phyloP scores from a whole-genome alignment of 2,888 invertebrate species.

The Cremastobaeus sp. region DNA sequence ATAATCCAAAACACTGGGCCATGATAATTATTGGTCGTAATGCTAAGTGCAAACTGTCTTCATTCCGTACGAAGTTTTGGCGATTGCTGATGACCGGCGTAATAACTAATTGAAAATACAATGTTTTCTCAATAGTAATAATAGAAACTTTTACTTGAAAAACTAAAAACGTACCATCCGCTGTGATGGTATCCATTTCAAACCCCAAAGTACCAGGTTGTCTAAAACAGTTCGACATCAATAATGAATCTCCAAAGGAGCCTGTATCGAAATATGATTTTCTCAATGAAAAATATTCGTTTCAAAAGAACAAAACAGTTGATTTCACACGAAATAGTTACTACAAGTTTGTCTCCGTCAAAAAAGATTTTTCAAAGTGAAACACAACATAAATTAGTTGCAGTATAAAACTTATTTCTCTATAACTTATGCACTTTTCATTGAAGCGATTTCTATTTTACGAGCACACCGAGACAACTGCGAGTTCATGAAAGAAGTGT shows the following conservation, averaged over 20 bases:
- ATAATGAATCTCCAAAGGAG: too few species aligned
- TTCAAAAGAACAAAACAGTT: too few species aligned
- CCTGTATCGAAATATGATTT: too few species aligned
- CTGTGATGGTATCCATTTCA: too few species aligned
- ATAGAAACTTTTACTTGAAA: not conserved
- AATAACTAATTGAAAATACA: conserved; percentile 25
- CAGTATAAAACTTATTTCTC: conserved; percentile 13
- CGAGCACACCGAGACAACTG: conserved; percentile 48
- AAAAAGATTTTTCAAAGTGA: not conserved
- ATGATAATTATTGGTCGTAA: conserved; percentile 79
- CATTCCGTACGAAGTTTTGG: conserved; percentile 36
- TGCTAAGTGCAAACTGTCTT: conserved; percentile 78
- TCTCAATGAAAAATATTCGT: too few species aligned
- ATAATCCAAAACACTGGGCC: conserved; percentile 80
- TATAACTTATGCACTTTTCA: conserved; percentile 40
- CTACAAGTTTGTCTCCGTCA: not conserved
- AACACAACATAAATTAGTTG: not conserved
- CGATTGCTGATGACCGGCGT: conserved; percentile 48
- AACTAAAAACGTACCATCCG: not conserved
- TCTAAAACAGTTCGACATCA: too few species aligned
- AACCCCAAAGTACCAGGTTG: too few species aligned
- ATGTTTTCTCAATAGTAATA: not conserved
- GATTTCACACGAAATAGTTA: too few species aligned
- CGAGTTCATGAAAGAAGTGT: conserved; percentile 33
- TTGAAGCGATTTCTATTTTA: conserved; percentile 40